Evolutionary conservation across 1,140 invertebrate species (phyloP).

Genomic region (Octopus bimaculoides): DNA sequence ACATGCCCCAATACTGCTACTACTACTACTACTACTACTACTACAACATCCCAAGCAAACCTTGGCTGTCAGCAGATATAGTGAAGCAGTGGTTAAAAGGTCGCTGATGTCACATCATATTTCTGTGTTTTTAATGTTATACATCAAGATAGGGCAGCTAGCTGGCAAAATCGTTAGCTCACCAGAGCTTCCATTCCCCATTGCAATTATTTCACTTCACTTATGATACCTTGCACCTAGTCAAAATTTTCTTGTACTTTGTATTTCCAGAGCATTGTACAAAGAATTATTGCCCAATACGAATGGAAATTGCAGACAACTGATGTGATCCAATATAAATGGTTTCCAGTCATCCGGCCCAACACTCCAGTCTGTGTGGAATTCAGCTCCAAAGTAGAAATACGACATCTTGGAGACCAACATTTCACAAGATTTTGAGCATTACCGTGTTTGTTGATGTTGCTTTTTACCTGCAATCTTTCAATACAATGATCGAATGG

Average conservation of each 20-base stretch:
- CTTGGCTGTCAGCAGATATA: too few species aligned
- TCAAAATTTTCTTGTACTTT: not conserved
- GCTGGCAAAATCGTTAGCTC: too few species aligned
- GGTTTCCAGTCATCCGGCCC: conserved; percentile 42
- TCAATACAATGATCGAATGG: not conserved
- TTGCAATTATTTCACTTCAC: not conserved
- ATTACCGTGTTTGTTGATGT: not conserved
- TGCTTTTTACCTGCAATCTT: not conserved
- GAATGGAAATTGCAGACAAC: conserved; percentile 25
- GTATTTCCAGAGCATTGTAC: conserved; percentile 33
- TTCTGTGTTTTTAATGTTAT: too few species aligned
- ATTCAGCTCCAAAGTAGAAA: conserved; percentile 23
- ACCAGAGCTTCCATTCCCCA: not conserved
- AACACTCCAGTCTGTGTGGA: conserved; percentile 27
- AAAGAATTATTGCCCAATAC: conserved; percentile 26
- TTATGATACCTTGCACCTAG: not conserved
- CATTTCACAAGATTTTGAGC: not conserved
- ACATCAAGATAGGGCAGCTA: too few species aligned
- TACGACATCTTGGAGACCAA: conserved; percentile 9
- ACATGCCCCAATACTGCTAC: too few species aligned
- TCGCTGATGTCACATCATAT: too few species aligned
- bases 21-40: too few species aligned
- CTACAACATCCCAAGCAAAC: too few species aligned
- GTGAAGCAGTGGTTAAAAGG: too few species aligned
- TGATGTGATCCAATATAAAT: conserved; percentile 34